These are phyloP conservation scores for Miniopterus natalensis DNA, from an alignment of 2,113 vertebrate genomes.

Conservation along the genomic window DNA sequence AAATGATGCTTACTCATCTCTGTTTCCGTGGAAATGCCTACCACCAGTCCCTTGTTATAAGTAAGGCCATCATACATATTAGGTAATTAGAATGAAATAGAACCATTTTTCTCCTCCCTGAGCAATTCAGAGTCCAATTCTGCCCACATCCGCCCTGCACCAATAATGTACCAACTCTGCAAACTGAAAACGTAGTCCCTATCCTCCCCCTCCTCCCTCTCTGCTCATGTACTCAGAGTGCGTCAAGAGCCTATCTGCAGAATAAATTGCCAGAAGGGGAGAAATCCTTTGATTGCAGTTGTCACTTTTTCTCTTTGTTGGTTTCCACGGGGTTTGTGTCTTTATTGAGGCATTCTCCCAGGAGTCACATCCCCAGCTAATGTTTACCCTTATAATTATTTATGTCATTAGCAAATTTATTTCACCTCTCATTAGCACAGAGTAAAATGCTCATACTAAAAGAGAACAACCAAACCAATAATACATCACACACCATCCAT, in stretches of 20 bases:
- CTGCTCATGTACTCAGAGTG: background rate
- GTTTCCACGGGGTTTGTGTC: constrained; percentile 50
- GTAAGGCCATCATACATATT: background rate
- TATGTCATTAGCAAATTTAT: constrained; percentile 75
- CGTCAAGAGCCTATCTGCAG: background rate
- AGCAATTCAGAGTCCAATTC: background rate
- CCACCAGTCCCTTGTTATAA: background rate
- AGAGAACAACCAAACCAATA: constrained; percentile 61
- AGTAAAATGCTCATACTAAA: constrained; percentile 65
- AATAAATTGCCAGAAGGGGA: constrained; percentile 36
- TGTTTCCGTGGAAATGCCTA: constrained; percentile 61
- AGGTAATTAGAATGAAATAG: background rate
- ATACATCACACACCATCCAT: constrained; percentile 62
- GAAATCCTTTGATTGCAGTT: constrained; percentile 59
- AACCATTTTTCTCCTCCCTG: background rate
- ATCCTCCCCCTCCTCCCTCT: background rate
- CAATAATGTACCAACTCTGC: background rate
- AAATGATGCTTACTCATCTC: background rate
- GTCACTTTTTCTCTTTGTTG: constrained; percentile 59
- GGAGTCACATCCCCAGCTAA: constrained; percentile 51
- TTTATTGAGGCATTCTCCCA: constrained; percentile 54
- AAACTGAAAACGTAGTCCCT: background rate
- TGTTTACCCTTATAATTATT: constrained; percentile 78
- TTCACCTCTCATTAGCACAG: constrained; percentile 72
- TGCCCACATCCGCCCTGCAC: background rate